Conservation (phyloP, 2,797 vertebrate genomes). For the Enteromius mattozi region DNA sequence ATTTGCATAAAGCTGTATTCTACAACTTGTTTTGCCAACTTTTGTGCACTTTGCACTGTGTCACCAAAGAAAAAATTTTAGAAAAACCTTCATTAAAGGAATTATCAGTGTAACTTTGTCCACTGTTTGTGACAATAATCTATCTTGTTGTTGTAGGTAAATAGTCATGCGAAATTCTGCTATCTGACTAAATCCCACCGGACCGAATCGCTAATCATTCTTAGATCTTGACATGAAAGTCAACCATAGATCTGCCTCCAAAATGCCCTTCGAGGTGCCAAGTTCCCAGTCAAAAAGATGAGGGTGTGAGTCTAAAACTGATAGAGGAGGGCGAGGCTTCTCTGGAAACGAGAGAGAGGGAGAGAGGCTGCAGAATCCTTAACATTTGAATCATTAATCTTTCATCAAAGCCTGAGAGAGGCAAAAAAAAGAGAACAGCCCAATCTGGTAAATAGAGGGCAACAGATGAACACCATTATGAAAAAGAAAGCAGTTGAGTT, state of each 20-base stretch:
- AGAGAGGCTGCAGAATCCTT: constrained; percentile 41
- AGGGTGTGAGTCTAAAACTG: constrained; percentile 19
- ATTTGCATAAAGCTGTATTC: constrained; percentile 3
- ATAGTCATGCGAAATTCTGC: constrained; percentile 69
- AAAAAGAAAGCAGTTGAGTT: constrained; percentile 28
- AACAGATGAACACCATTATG: constrained; percentile 44
- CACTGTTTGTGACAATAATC: constrained; percentile 18
- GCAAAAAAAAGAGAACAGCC: constrained; percentile 48
- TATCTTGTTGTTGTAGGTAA: constrained; percentile 65
- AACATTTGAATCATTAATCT: constrained; percentile 61
- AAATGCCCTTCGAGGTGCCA: constrained; percentile 71
- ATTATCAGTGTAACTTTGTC: neutral
- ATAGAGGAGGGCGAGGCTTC: constrained; percentile 17
- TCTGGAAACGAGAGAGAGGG: constrained; percentile 37
- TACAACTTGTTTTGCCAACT: constrained; percentile 3
- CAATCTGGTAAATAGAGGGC: constrained; percentile 13
- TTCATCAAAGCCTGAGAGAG: constrained; percentile 60
- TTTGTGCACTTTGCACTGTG: neutral
- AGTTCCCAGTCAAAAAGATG: constrained; percentile 63
- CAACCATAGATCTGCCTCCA: constrained; percentile 68
- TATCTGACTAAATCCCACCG: constrained; percentile 58
- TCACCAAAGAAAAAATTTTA: constrained; percentile 1
- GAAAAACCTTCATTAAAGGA: neutral
- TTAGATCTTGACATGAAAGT: constrained; percentile 81
- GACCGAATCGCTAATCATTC: constrained; percentile 75